These are phyloP conservation scores for Drosophila grimshawi DNA, from an alignment of 1,140 invertebrate genomes.

Conservation along the genomic window DNA sequence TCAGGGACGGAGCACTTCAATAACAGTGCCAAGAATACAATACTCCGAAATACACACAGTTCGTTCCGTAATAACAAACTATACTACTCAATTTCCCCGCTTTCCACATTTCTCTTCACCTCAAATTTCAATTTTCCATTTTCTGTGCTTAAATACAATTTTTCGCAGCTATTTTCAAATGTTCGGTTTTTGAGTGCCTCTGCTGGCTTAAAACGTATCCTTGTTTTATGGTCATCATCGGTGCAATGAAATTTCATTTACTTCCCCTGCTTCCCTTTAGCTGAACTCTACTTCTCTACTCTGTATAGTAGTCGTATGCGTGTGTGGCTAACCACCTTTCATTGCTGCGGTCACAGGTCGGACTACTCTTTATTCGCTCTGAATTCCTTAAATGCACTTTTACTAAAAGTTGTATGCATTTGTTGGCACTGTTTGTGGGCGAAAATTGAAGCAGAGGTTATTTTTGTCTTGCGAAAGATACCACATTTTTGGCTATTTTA, in stretches of 20 bases:
- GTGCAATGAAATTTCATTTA: background rate
- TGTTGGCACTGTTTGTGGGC: conserved; percentile 12
- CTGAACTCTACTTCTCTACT: background rate
- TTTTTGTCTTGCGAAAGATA: background rate
- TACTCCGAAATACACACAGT: conserved; percentile 46
- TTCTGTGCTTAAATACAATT: conserved; percentile 41
- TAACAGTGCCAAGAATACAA: background rate
- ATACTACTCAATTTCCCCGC: background rate
- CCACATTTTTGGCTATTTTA: background rate
- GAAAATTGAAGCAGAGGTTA: background rate
- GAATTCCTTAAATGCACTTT: conserved; percentile 20
- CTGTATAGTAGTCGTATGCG: conserved; percentile 3
- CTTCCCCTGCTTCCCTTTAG: background rate
- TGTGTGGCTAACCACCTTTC: conserved; percentile 63
- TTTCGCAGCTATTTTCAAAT: conserved; percentile 43
- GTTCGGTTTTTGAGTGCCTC: conserved; percentile 29
- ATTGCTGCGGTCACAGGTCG: conserved; percentile 56
- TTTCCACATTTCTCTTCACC: conserved; percentile 29
- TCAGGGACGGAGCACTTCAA: background rate
- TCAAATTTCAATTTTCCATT: conserved; percentile 58
- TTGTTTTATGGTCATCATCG: conserved; percentile 45
- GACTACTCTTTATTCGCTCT: conserved; percentile 31
- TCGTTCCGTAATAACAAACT: conserved; percentile 17
- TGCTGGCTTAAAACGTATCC: conserved; percentile 30
- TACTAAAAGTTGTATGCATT: conserved; percentile 15